Evolutionary conservation across 2,888 invertebrate species (phyloP), one percentile per base, ranked within the genome.

Genomic region (Aleiodes alternator): DNA sequence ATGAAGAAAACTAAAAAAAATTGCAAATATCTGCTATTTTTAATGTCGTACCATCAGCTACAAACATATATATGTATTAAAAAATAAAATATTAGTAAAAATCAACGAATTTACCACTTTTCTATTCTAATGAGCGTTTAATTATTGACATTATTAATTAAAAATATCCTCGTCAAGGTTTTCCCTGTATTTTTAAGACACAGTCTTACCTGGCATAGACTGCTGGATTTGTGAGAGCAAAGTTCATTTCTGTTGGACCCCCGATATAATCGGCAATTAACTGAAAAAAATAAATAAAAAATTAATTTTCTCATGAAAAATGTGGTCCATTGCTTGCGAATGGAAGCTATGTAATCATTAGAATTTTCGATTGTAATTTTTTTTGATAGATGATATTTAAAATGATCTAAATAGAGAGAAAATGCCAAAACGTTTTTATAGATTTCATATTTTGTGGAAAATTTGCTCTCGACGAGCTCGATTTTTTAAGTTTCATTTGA

Each of bases 181-280:
- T 69, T 29, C 31, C 53, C 31, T 61, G 50, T 6, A 16, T 50
- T 43, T 51, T 50, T 31, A 4, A 4, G 1, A 7, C 61, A 73
- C 71, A 69, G 51, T 71, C 85, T 90, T 91, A 93, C 93, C 93
- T 93, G 81, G 92, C 91, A 85, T 93, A 93, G 79, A 91, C 91
- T 71, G 91, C 90, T 70, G 91, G 91, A 84, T 91, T 91, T 70
- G 90, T 88, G 79, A 91, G 88, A 75, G 91, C 90, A 80, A 92
- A 90, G 77, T 90, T 91, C 69, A 90, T 90, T 80, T 91, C 90
- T 53, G 90, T 88, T 69, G 92, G 91, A 5, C 89, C 90, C 75
- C 92, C 90, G 74, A 94, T 90, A 82, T 91, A 93, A 84, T 92
- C 92, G 75, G 90, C 91, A 48, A 94, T 90, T 82, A 92, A 89